These are phyloP conservation scores for Caenorhabditis wallacei DNA, from an alignment of 2,888 invertebrate species.

Conservation along the genomic window DNA sequence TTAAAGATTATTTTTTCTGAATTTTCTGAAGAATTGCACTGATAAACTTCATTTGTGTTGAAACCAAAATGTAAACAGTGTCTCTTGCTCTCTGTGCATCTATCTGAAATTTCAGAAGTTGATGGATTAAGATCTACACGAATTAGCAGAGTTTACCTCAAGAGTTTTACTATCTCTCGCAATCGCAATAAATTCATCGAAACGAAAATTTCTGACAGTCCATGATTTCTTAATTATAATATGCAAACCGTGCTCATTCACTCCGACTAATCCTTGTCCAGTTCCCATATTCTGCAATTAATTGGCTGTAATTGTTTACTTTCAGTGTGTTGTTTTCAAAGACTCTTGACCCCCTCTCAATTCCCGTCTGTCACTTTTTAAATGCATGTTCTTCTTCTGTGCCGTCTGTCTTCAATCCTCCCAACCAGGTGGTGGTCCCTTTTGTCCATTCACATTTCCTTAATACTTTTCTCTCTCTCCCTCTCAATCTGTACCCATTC, in stretches of 20 bases:
- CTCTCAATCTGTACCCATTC: neutral
- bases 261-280: conserved; percentile 56
- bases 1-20: conserved; percentile 12
- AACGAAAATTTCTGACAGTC: conserved; percentile 58
- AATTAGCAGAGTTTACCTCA: conserved; percentile 20
- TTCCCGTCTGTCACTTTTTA: conserved; percentile 46
- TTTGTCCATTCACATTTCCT: conserved; percentile 56
- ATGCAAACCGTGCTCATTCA: conserved; percentile 66
- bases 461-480: conserved; percentile 30
- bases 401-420: conserved; percentile 6
- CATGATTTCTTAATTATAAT: conserved; percentile 59
- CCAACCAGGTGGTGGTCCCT: conserved; percentile 36
- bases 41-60: conserved; percentile 65
- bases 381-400: conserved; percentile 22
- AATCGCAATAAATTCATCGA: conserved; percentile 55
- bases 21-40: conserved; percentile 59
- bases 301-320: conserved; percentile 59
- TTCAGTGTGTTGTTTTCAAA: conserved; percentile 16
- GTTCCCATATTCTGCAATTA: conserved; percentile 50
- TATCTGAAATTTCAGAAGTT: conserved; percentile 37
- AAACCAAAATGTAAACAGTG: conserved; percentile 42
- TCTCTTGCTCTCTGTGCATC: conserved; percentile 50
- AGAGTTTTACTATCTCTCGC: conserved; percentile 50
- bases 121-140: too few relatives aligned
- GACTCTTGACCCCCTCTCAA: conserved; percentile 35